phyloP scores from a whole-genome alignment of 2,797 vertebrate genomes.

The Premnoplex brunnescens region DNA sequence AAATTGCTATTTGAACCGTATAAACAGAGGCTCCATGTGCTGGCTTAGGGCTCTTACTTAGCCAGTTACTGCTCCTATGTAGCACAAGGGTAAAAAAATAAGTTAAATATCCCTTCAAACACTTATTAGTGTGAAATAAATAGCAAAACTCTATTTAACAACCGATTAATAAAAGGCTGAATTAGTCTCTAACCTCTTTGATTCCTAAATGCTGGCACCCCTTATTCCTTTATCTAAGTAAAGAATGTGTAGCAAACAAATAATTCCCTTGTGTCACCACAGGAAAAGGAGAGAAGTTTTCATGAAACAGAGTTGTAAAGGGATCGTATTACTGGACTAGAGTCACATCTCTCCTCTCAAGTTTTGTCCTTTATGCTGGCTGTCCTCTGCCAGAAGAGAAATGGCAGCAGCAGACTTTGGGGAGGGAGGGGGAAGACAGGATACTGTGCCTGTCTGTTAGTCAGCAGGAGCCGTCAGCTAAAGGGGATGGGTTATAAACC shows the following conservation, averaged over 20 bases:
- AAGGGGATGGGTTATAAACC: background rate
- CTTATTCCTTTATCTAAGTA: conserved; percentile 11
- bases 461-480: conserved; percentile 1
- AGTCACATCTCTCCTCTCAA: conserved; percentile 11
- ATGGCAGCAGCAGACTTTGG: background rate
- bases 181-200: background rate
- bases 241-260: conserved; percentile 23
- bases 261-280: conserved; percentile 10
- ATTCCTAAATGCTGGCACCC: background rate
- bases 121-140: conserved; percentile 20
- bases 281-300: conserved; percentile 58
- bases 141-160: conserved; percentile 1
- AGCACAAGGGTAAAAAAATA: background rate
- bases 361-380: background rate
- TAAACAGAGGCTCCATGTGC: conserved; percentile 53
- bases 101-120: background rate
- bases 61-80: background rate
- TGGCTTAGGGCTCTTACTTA: background rate
- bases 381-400: background rate
- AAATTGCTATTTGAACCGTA: conserved; percentile 55
- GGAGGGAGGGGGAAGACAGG: background rate
- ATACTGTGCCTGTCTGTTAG: background rate
- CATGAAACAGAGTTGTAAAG: conserved; percentile 37
- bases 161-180: conserved; percentile 29
- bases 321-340: background rate